Evolutionary conservation across 2,113 vertebrate genomes (phyloP).

Genomic region (Sinocyclocheilus anophthalmus): DNA sequence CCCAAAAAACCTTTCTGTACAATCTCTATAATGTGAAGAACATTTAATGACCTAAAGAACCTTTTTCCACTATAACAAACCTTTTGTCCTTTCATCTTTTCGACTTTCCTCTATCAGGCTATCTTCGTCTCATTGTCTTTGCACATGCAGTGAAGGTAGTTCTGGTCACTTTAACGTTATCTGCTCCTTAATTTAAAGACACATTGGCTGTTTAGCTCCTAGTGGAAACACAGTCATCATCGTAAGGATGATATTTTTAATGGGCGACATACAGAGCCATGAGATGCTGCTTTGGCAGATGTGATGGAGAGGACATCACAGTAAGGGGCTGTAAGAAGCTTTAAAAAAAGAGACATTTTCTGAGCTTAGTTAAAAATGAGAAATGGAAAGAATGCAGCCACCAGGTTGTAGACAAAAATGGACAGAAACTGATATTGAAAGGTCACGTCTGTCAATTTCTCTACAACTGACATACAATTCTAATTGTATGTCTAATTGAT

Average conservation of each 20-base stretch:
- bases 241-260: conserved; percentile 1
- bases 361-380: not conserved
- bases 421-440: not conserved
- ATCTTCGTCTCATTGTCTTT: not conserved
- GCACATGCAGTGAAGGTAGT: not conserved
- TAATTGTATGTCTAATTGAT: no score
- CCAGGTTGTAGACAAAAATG: not conserved
- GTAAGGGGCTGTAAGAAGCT: not conserved
- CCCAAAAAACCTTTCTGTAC: not conserved
- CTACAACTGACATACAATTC: not conserved
- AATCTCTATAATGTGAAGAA: no score
- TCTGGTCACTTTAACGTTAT: not conserved
- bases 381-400: not conserved
- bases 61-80: not conserved
- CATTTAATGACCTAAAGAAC: not conserved
- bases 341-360: not conserved
- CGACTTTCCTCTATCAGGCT: not conserved
- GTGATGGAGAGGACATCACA: not conserved
- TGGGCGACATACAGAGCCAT: not conserved
- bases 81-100: not conserved
- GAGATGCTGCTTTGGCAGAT: not conserved
- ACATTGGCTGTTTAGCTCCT: conserved; percentile 9
- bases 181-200: not conserved
- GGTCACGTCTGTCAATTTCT: not conserved
- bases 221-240: not conserved